A percentile compares a stretch with the other conserved stretches of the same genome.
phyloP scores from a whole-genome alignment of 1,140 invertebrate species.

The Macrobrachium rosenbergii region DNA sequence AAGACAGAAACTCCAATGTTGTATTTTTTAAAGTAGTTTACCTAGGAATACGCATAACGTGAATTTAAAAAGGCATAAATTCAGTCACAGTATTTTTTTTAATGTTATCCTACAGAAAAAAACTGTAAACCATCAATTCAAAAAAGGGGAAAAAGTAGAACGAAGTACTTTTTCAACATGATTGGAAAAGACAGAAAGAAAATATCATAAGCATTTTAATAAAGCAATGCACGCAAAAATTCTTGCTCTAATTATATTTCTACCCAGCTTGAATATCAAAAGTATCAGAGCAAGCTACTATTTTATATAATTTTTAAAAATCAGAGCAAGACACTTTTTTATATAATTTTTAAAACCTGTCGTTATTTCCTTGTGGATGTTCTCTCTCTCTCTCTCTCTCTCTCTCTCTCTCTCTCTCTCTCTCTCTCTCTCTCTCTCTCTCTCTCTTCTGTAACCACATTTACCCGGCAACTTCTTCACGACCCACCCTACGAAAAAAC shows the following conservation, averaged over 20 bases:
- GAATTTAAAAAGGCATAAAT: too few relatives aligned
- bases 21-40: too few relatives aligned
- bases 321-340: background rate
- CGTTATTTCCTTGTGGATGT: too few relatives aligned
- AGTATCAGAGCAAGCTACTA: background rate
- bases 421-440: slow-evolving; percentile 22
- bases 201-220: background rate
- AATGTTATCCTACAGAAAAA: background rate
- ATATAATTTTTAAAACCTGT: background rate
- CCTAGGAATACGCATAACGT: too few relatives aligned
- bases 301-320: background rate
- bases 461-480: too few relatives aligned
- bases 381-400: slow-evolving; percentile 27
- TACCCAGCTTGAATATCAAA: background rate
- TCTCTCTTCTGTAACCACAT: background rate
- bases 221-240: background rate
- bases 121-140: background rate
- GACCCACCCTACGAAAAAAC: too few relatives aligned
- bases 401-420: slow-evolving; percentile 44
- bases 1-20: too few relatives aligned
- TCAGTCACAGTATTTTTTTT: too few relatives aligned
- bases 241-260: background rate
- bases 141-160: too few relatives aligned
- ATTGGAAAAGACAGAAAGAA: background rate
- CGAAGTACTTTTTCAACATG: background rate